Evolutionary conservation across 2,797 vertebrate genomes (phyloP).

Genomic region (Sardinella longiceps): DNA sequence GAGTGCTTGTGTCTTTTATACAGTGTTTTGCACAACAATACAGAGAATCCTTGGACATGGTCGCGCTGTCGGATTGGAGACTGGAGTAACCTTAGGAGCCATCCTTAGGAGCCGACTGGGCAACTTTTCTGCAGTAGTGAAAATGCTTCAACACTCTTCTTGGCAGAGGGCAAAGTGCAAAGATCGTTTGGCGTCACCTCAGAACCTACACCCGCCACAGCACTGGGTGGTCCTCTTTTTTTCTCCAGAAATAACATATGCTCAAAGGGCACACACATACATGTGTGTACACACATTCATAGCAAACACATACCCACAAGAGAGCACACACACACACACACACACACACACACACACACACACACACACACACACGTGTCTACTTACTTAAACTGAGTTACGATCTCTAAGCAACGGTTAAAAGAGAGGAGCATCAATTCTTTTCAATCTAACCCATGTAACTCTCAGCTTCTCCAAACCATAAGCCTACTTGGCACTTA

Average conservation of each 20-base stretch:
- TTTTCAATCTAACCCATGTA: not conserved
- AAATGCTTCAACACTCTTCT: slow-evolving; percentile 11
- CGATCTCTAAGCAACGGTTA: not conserved
- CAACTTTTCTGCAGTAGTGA: not conserved
- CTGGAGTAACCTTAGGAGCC: not conserved
- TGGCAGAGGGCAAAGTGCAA: slow-evolving; percentile 20
- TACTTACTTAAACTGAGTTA: not conserved
- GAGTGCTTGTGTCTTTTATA: slow-evolving; percentile 9
- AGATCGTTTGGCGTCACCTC: not conserved
- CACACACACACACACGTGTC: not conserved
- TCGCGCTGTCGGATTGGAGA: not conserved
- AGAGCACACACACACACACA: not conserved
- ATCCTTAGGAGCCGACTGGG: not conserved
- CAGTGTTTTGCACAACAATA: slow-evolving; percentile 26
- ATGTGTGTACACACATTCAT: not conserved
- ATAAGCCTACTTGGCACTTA: not conserved
- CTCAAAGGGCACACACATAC: not conserved
- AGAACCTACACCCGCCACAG: not conserved
- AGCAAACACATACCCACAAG: not conserved
- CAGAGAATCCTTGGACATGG: slow-evolving; percentile 4
- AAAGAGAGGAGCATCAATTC: not conserved
- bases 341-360: not conserved
- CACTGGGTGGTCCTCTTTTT: slow-evolving; percentile 14
- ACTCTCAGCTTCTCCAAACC: not conserved
- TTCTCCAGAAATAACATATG: slow-evolving; percentile 9